These are phyloP conservation scores for Enoplosus armatus DNA, from an alignment of 2,797 vertebrate species.

Conservation along the genomic window DNA sequence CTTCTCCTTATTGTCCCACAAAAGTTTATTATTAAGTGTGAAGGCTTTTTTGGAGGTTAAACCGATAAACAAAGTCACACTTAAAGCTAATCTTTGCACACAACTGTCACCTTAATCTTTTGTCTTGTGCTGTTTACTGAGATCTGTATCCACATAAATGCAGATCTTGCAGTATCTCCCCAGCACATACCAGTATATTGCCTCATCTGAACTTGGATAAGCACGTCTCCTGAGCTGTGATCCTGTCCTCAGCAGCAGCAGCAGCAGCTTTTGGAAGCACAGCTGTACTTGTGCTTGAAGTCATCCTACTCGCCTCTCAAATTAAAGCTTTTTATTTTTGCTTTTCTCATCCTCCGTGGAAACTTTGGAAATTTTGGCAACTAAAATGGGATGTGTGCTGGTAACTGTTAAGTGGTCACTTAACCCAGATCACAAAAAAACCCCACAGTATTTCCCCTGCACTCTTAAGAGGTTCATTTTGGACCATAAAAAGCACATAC, in stretches of 20 bases:
- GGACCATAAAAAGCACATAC: not conserved
- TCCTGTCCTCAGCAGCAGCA: not conserved
- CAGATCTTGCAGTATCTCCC: not conserved
- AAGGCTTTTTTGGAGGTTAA: not conserved
- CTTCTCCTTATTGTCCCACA: not conserved
- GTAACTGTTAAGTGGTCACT: not conserved
- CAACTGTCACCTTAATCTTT: not conserved
- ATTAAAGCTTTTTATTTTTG: not conserved
- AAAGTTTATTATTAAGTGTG: not conserved
- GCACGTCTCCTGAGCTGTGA: not conserved
- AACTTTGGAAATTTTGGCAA: not conserved
- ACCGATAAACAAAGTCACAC: not conserved
- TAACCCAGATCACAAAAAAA: not conserved
- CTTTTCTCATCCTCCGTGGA: not conserved
- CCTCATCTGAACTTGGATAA: slow-evolving; percentile 3
- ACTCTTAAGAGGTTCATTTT: not conserved
- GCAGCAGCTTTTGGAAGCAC: not conserved
- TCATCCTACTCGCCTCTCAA: not conserved
- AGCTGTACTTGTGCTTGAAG: not conserved
- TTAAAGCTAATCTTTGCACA: not conserved
- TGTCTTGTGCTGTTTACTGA: not conserved
- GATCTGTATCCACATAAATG: not conserved
- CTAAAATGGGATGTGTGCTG: not conserved
- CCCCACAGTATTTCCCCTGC: not conserved
- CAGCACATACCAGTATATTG: not conserved